Evolutionary conservation across 2,888 invertebrate species (phyloP).

Genomic region (Pseudolycoriella hygida): DNA sequence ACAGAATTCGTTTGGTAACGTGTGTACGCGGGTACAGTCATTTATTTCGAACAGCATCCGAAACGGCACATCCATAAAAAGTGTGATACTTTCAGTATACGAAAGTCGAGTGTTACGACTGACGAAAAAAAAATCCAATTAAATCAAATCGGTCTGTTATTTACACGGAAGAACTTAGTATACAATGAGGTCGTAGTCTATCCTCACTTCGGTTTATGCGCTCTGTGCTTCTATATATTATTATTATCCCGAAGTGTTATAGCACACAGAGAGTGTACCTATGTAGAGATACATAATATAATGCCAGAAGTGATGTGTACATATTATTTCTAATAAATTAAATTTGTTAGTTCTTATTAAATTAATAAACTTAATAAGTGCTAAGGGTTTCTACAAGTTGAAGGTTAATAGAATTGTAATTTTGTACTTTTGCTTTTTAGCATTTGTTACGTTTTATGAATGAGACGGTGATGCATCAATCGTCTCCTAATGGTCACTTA

Average conservation of each 20-base stretch:
- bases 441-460: not conserved
- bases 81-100: not conserved
- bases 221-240: not conserved
- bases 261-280: too few species aligned
- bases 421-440: not conserved
- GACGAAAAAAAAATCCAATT: not conserved
- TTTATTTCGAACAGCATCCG: too few species aligned
- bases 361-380: conserved; percentile 9
- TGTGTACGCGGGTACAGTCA: too few species aligned
- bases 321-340: conserved; percentile 7
- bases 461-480: too few species aligned
- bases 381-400: conserved; percentile 3
- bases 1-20: not conserved
- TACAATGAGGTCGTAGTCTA: conserved; percentile 1
- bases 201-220: not conserved
- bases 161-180: not conserved
- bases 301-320: too few species aligned
- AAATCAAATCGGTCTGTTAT: not conserved
- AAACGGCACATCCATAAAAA: too few species aligned
- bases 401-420: conserved; percentile 1
- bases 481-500: too few species aligned
- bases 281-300: not conserved
- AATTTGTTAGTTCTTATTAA: conserved; percentile 10
- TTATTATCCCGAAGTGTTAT: too few species aligned
- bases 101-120: not conserved